These are phyloP conservation scores for Cistogaster globosa DNA, from an alignment of 2,888 invertebrate genomes.

Conservation along the genomic window DNA sequence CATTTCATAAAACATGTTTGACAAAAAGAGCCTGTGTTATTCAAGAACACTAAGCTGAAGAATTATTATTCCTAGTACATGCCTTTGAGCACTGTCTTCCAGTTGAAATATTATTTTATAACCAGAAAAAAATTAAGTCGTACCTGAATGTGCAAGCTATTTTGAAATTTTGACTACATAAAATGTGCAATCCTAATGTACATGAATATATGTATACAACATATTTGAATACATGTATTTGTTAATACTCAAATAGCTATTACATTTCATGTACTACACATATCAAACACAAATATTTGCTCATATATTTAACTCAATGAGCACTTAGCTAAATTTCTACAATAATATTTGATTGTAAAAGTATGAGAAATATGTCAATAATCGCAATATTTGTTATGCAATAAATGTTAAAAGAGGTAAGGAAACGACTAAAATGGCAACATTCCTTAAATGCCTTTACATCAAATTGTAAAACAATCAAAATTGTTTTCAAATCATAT, in stretches of 20 bases:
- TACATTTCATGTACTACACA: slow-evolving; percentile 32
- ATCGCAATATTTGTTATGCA: slow-evolving; percentile 11
- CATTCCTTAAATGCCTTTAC: slow-evolving; percentile 31
- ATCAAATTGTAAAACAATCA: slow-evolving; percentile 45
- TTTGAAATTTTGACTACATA: no score
- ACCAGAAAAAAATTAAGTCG: no score
- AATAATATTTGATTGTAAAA: slow-evolving; percentile 51
- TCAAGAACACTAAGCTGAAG: no score
- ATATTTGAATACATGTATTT: not conserved
- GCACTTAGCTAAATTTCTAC: slow-evolving; percentile 51
- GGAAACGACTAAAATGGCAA: slow-evolving; percentile 25
- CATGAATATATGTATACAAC: no score
- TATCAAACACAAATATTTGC: slow-evolving; percentile 38
- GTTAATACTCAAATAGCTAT: slow-evolving; percentile 10
- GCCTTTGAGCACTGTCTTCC: no score
- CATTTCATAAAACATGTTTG: no score
- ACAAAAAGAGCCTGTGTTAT: no score
- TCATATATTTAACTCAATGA: slow-evolving; percentile 27
- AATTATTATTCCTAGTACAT: no score
- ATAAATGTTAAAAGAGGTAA: slow-evolving; percentile 4
- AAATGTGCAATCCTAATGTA: no score
- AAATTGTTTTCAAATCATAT: slow-evolving; percentile 52
- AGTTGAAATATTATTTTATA: no score
- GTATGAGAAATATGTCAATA: slow-evolving; percentile 50
- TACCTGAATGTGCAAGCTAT: no score